These are phyloP conservation scores for Drosophila arizonae DNA, from an alignment of 1,140 invertebrate genomes.

Conservation along the genomic window DNA sequence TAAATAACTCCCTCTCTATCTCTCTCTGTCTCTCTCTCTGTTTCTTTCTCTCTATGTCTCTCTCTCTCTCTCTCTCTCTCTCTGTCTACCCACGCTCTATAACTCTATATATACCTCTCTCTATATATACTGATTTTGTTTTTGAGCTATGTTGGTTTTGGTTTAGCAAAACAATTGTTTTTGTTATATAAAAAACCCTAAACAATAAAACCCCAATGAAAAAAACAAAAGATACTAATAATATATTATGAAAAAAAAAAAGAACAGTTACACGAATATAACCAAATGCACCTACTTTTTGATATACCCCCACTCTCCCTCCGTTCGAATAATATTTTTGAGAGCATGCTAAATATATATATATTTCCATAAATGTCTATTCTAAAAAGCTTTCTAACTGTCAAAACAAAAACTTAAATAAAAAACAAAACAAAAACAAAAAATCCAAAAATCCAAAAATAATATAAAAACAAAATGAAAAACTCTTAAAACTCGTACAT, in stretches of 20 bases:
- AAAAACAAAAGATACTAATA: constrained; percentile 2
- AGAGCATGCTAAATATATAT: constrained; percentile 80
- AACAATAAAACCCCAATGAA: constrained; percentile 22
- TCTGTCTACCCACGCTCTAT: constrained; percentile 49
- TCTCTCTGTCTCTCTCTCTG: constrained; percentile 27
- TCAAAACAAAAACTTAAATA: constrained; percentile 33
- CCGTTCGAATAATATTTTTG: constrained; percentile 78
- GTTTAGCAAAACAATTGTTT: constrained; percentile 72
- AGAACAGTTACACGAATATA: constrained; percentile 37
- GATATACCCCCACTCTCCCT: constrained; percentile 58
- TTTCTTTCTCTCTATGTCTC: constrained; percentile 61
- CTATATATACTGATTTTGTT: constrained; percentile 73
- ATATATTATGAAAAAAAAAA: constrained; percentile 27
- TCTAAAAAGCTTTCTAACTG: constrained; percentile 66
- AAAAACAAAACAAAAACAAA: constrained; percentile 23
- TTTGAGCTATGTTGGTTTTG: constrained; percentile 76
- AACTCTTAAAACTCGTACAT: constrained; percentile 27
- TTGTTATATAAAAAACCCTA: constrained; percentile 43
- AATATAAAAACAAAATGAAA: constrained; percentile 43
- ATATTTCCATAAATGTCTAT: constrained; percentile 82
- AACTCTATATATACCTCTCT: constrained; percentile 54
- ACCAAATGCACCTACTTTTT: constrained; percentile 69
- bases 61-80: constrained; percentile 38
- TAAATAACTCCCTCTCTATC: constrained; percentile 8
- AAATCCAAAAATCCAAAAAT: constrained; percentile 11